Conservation (phyloP, 2,797 vertebrate species). For the Octomys mimax region DNA sequence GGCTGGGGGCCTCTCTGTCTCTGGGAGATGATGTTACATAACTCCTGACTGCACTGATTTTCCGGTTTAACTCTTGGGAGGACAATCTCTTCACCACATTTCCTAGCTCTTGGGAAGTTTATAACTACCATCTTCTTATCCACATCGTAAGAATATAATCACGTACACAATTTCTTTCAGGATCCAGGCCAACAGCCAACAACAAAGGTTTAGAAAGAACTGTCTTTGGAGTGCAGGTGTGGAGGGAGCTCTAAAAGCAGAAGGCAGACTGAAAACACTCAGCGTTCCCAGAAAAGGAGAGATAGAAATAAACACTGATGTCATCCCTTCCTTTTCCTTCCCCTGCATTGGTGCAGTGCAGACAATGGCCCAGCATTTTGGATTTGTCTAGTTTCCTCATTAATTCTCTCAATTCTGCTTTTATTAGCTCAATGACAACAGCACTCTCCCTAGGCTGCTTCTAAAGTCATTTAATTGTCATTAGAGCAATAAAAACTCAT, state of each 20-base stretch:
- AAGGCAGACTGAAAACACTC: constrained; percentile 75
- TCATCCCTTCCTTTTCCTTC: constrained; percentile 71
- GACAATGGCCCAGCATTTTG: constrained; percentile 75
- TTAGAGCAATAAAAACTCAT: constrained; percentile 72
- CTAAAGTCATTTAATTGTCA: constrained; percentile 75
- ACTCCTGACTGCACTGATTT: not conserved
- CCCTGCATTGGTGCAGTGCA: constrained; percentile 71
- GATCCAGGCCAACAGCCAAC: constrained; percentile 24
- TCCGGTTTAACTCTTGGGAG: constrained; percentile 19
- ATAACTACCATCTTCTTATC: not conserved
- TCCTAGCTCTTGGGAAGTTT: not conserved
- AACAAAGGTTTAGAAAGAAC: constrained; percentile 63
- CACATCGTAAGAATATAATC: not conserved
- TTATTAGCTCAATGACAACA: constrained; percentile 77
- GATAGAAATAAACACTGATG: constrained; percentile 81
- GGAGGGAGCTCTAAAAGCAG: constrained; percentile 69
- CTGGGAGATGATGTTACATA: not conserved
- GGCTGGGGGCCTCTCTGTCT: not conserved
- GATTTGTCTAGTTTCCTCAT: constrained; percentile 78
- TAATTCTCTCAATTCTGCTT: constrained; percentile 80
- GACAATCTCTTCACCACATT: not conserved
- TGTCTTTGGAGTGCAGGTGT: constrained; percentile 72
- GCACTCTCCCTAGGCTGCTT: constrained; percentile 65
- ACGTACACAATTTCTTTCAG: constrained; percentile 3
- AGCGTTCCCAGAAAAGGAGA: constrained; percentile 64